Evolutionary conservation across 64 coral and sea anemone species (phyloP).

Genomic region (Montipora efflorescens): DNA sequence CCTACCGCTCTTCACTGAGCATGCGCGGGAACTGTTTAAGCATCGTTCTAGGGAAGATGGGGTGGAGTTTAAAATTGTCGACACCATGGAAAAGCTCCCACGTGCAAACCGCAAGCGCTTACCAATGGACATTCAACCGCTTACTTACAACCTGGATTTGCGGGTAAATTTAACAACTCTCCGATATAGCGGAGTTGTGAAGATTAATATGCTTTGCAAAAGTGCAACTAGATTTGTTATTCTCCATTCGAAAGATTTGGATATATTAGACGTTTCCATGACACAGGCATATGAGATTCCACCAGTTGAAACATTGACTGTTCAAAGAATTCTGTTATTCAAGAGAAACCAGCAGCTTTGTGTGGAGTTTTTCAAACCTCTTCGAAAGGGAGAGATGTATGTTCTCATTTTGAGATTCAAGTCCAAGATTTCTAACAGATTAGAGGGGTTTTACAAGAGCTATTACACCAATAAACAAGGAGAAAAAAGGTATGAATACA

Average conservation of each 20-base stretch:
- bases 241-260: conserved; percentile 33
- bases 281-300: not conserved
- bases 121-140: conserved; percentile 40
- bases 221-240: conserved; percentile 52
- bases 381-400: conserved; percentile 21
- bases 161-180: conserved; percentile 65
- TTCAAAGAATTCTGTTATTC: conserved; percentile 43
- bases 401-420: conserved; percentile 30
- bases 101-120: not conserved
- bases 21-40: not conserved
- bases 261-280: conserved; percentile 22
- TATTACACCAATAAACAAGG: conserved; percentile 28
- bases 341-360: conserved; percentile 38
- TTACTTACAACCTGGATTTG: conserved; percentile 54
- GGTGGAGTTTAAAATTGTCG: conserved; percentile 26
- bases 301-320: not conserved
- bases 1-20: no score
- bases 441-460: conserved; percentile 73
- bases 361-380: conserved; percentile 20
- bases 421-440: conserved; percentile 55
- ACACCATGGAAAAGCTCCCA: conserved; percentile 40
- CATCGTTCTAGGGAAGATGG: conserved; percentile 22
- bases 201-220: conserved; percentile 33
- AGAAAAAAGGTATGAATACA: conserved; percentile 18
- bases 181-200: conserved; percentile 32